Base-by-base conservation (phyloP, 2,888 invertebrate species). In the Andrena trimmerana region DNA sequence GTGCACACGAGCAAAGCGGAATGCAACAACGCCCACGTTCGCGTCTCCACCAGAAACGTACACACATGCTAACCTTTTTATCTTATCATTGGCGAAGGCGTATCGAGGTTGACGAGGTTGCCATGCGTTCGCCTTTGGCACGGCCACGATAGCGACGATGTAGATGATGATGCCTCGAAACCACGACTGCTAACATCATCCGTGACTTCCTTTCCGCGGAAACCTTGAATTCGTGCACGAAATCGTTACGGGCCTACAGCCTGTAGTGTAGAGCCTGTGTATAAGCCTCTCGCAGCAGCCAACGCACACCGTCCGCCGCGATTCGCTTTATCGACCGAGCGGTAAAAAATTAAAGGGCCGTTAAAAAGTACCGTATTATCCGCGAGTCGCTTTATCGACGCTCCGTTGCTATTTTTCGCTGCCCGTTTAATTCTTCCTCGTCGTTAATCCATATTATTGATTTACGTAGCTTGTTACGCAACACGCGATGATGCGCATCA, bases 11-110 rank as follows among this genome's bases (percentile, higher is more conserved):
- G 52, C 48, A 31, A 78, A 50, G 69, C 72, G 80, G 75, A 81
- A 72, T 76, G 86, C 74, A 81, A 76, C 70, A 66, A 86, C 85
- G 83, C 86, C 83, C 70, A 86, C 82, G 66, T 72, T 79, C 10
- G 57, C 36, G 52, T 76, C 62, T 68, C 62, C 59, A 71, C 67
- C 36, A 63, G 50, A 69, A 48, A 68, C 57, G 27, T 52, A 80
- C 60, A 77, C 66, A 77, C 66, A 77, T 66, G 81, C 88, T 86
- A 87, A 88, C 88, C 91, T 90, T 92, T 92, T 92, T 92, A 92
- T 91, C 91, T 92, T 92, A 92, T 92, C 92, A 91, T 89, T 87
- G 89, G 71, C 86, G 90, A 88, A 90, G 88, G 90, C 90, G 89
- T 90, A 90, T 91, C 90, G 88, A 80, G 88, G 87, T 83, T 89